Conservation (phyloP, 1,140 invertebrate species). For the Probaryconus sp. region DNA sequence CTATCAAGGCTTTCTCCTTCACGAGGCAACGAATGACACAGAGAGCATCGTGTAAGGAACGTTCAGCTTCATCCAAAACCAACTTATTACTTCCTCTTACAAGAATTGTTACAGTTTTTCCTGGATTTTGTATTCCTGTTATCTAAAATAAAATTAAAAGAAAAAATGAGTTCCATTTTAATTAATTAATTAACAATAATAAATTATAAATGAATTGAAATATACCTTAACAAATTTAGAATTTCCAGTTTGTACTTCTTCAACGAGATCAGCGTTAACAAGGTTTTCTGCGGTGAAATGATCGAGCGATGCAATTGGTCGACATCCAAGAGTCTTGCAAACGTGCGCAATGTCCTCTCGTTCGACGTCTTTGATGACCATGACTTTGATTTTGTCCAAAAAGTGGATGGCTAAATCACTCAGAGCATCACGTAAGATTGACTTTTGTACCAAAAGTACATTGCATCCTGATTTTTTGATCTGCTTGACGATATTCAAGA, state of each 20-base stretch:
- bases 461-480: constrained; percentile 99
- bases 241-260: constrained; percentile 93
- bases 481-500: constrained; percentile 99
- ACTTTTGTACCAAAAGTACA: constrained; percentile 98
- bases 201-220: constrained; percentile 2
- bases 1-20: constrained; percentile 92
- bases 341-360: constrained; percentile 98
- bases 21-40: constrained; percentile 99
- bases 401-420: constrained; percentile 98
- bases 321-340: constrained; percentile 95
- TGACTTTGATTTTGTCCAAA: constrained; percentile 99
- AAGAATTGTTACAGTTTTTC: constrained; percentile 94
- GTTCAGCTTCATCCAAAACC: constrained; percentile 95
- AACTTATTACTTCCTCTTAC: constrained; percentile 98
- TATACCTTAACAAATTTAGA: constrained; percentile 95
- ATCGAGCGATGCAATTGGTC: constrained; percentile 98
- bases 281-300: constrained; percentile 97
- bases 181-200: constrained; percentile 13
- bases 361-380: constrained; percentile 99
- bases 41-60: constrained; percentile 98
- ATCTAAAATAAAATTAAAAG: constrained; percentile 79
- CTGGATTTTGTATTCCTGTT: constrained; percentile 92
- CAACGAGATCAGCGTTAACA: constrained; percentile 94
- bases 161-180: neutral
- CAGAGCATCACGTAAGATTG: constrained; percentile 97